Percentiles rank a stretch among this genome's conserved stretches.
Evolutionary conservation across 2,797 vertebrate genomes (phyloP).

Genomic region (Phyllotis vaccarum): DNA sequence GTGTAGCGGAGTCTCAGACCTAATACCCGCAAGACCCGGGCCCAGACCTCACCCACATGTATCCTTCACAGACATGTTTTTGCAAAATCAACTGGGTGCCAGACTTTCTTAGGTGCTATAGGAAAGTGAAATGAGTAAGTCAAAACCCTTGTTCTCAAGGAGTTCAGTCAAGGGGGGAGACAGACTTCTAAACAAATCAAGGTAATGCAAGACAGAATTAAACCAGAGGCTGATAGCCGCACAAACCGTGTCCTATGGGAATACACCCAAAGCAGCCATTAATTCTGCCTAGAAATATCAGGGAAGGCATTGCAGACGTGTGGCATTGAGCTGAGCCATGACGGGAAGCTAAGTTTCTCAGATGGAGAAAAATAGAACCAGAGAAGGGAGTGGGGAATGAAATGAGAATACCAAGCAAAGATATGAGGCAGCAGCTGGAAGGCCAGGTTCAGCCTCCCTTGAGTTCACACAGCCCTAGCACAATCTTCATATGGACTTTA

Average conservation of each 20-base stretch:
- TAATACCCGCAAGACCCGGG: neutral
- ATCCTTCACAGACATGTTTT: constrained; percentile 66
- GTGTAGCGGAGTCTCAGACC: neutral
- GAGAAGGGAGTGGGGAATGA: neutral
- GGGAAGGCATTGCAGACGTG: constrained; percentile 71
- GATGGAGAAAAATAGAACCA: neutral
- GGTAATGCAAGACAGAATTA: constrained; percentile 79
- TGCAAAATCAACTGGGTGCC: constrained; percentile 60
- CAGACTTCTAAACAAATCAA: constrained; percentile 82
- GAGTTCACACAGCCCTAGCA: neutral
- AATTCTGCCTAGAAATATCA: constrained; percentile 74
- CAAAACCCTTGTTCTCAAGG: constrained; percentile 76
- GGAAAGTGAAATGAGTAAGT: constrained; percentile 77
- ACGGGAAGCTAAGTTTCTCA: constrained; percentile 64
- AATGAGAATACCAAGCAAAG: constrained; percentile 33
- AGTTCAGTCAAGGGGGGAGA: constrained; percentile 77
- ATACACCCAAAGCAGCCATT: constrained; percentile 74
- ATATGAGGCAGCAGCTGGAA: neutral
- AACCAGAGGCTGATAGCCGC: constrained; percentile 72
- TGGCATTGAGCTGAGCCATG: constrained; percentile 63
- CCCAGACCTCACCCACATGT: neutral
- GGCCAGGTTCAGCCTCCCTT: neutral
- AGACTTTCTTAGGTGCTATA: constrained; percentile 70
- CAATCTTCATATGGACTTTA: constrained; percentile 9
- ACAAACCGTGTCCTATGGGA: constrained; percentile 70